These are phyloP conservation scores for Conus ventricosus DNA, from an alignment of 1,140 invertebrate species.

Conservation along the genomic window DNA sequence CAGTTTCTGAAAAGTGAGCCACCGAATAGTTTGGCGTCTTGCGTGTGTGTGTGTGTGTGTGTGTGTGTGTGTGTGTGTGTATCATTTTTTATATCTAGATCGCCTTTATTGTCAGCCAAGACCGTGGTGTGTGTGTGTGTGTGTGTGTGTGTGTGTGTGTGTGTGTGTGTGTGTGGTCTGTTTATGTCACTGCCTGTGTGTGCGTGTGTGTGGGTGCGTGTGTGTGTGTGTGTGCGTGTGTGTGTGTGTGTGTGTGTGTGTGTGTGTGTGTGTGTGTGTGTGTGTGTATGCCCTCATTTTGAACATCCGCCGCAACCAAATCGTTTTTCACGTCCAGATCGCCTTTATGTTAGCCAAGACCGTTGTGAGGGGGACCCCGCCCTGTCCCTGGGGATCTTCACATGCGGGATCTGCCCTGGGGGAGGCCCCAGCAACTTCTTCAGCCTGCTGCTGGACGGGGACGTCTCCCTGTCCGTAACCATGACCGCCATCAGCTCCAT, in stretches of 20 bases:
- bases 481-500: slow-evolving; percentile 73
- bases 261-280: not conserved
- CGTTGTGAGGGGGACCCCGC: slow-evolving; percentile 54
- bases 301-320: too few species aligned
- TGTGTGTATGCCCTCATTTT: too few species aligned
- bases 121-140: slow-evolving; percentile 28
- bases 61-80: not conserved
- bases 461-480: slow-evolving; percentile 75
- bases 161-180: slow-evolving; percentile 54
- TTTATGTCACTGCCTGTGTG: not conserved
- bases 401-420: slow-evolving; percentile 74
- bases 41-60: too few species aligned
- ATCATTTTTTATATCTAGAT: slow-evolving; percentile 51
- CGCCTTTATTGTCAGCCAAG: slow-evolving; percentile 54
- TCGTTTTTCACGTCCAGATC: slow-evolving; percentile 52
- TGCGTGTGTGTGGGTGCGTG: not conserved
- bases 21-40: too few species aligned
- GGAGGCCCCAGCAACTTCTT: slow-evolving; percentile 76
- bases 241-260: not conserved
- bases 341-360: slow-evolving; percentile 56
- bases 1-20: too few species aligned
- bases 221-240: not conserved
- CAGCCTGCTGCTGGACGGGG: slow-evolving; percentile 75
- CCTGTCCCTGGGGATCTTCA: slow-evolving; percentile 74
- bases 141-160: too few species aligned